Evolutionary conservation across 1,140 invertebrate genomes (phyloP), one percentile per base, ranked within the genome.

Genomic region (Papilio machaon): DNA sequence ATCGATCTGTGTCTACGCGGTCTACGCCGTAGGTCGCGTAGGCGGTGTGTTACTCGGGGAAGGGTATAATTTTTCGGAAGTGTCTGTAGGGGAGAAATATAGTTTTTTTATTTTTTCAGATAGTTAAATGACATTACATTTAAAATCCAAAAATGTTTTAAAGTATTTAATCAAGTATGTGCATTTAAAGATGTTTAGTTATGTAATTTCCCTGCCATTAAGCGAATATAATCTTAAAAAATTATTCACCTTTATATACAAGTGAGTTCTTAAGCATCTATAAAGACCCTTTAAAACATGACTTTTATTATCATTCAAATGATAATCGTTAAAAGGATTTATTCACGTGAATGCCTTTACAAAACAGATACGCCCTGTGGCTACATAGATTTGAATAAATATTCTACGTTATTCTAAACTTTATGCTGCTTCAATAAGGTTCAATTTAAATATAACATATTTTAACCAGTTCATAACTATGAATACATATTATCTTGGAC

Each of bases 341-440:
- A 94, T 94, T 94, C 92, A 94, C 91, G 89, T 92, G 87, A 93
- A 85, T 94, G 83, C 88, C 86, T 91, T 90, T 85, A 92, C 91
- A 92, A 91, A 91, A 91, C 86, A 93, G 93, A 94, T 94, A 94
- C 91, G 88, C 93, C 92, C 92, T 94, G 91, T 92, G 91, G 92
- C 91, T 94, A 92, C 77, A 86, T 89, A 86, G 76, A 85, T 77
- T 77, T 79, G 46, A 47, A 6, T 49, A 23, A 15, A 19, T 38
- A 78, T 77, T 30, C 19, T 60, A 73, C 52, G 15, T 6, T 19
- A 85, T 76, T 83, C 19, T 75, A 23, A 79, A 83, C 84, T 58
- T 83, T 90, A 85, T 77, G 1, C 0, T 3, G 13, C 9, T 30
- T 5, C 0, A 0, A 82, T 89, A 91, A 85, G 64, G 85, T 82